Evolutionary conservation across 1,140 invertebrate genomes (phyloP), one percentile per base, ranked within the genome.

Genomic region (Thalassaphorura encarpata): DNA sequence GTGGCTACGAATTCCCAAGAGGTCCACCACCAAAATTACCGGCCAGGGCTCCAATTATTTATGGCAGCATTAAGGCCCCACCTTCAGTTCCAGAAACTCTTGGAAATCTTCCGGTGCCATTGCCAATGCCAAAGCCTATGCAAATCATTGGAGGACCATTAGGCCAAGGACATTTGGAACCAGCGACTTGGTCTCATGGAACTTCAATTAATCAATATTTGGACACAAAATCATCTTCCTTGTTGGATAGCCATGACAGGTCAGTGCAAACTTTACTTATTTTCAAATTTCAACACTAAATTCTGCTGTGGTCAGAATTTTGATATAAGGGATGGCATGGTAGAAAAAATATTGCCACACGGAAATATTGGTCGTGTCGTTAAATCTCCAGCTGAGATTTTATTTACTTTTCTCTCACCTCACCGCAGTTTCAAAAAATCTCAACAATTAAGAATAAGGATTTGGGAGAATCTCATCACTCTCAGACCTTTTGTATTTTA

Each of bases 181-280:
- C 8, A 6, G 8, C 8, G 18, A 13, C 41, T 19, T 42, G 8
- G 41, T n/a, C 41, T 42, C 41, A n/a, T 42, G 41, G 41, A 6
- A 8, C 18, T 5, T 19, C 21, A 5, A 19, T n/a, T 13, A 13
- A 8, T 6, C 41, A 42, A 6, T 19, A 8, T 19, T 19, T 27
- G 13, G 46, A 48, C 23, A 18, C 46, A 48, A 48, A 48, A 13
- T 8, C 46, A 8, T 48, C 46, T 48, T 5, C 46, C 18, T 24
- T 48, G 6, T 27, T 48, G 13, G 46, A 48, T 24, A 48, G 46
- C 24, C 46, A 48, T 27, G 46, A 48, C 46, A 48, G 46, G 46
- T 48, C 6, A 48, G 46, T 21, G 6, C 11, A 29, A 8, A 6
- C 13, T 48, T 13, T 8, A 48, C 26, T 27, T 13, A 18, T 48